Conservation (phyloP, 2,888 invertebrate genomes). For the Parnassius apollo region DNA sequence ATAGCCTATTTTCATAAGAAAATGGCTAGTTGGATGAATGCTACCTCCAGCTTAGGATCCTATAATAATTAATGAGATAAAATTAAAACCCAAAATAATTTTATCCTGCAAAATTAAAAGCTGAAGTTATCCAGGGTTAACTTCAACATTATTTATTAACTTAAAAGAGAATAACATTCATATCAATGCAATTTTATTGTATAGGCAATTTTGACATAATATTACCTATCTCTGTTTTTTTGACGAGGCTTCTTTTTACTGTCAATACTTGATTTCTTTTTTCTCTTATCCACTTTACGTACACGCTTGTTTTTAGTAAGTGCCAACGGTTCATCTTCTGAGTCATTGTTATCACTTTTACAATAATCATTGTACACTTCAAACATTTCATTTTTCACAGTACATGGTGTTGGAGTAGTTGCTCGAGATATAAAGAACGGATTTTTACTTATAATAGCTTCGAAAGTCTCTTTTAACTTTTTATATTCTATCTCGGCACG, state of each 20-base stretch:
- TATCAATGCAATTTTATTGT: too few species aligned
- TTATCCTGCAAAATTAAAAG: too few species aligned
- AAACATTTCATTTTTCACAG: slow-evolving; percentile 36
- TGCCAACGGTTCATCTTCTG: slow-evolving; percentile 67
- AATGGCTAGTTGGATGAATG: too few species aligned
- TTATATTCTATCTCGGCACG: slow-evolving; percentile 64
- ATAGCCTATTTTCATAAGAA: too few species aligned
- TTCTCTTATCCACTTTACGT: slow-evolving; percentile 55
- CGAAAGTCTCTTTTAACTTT: slow-evolving; percentile 63
- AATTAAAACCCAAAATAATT: too few species aligned
- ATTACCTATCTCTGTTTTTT: slow-evolving; percentile 42
- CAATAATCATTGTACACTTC: slow-evolving; percentile 28
- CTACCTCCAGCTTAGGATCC: too few species aligned
- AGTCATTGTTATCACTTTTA: slow-evolving; percentile 40
- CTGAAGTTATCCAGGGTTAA: too few species aligned
- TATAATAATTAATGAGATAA: too few species aligned
- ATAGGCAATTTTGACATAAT: not conserved
- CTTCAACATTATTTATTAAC: too few species aligned
- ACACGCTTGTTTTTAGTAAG: slow-evolving; percentile 55
- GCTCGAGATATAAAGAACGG: slow-evolving; percentile 53
- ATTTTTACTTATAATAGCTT: slow-evolving; percentile 62
- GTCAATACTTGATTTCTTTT: slow-evolving; percentile 48
- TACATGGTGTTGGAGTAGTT: slow-evolving; percentile 45
- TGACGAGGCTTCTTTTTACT: slow-evolving; percentile 40
- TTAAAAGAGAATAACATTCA: too few species aligned